A percentile compares a stretch with the other conserved stretches of the same genome.
Evolutionary conservation across 2,888 invertebrate genomes (phyloP).

Genomic region (Hyposoter didymator): DNA sequence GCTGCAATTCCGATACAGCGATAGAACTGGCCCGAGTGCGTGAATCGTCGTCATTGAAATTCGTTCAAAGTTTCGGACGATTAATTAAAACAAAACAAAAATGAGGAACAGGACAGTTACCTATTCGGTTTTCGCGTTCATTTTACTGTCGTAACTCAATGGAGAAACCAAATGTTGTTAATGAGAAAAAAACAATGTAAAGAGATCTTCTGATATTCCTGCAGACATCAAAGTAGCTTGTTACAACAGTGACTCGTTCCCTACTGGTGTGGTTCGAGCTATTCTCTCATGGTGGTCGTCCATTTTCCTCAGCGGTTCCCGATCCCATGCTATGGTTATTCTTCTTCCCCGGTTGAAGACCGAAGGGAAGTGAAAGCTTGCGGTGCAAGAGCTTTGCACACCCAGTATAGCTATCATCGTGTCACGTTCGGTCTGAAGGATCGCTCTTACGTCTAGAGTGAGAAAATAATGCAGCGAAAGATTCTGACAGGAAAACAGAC

Average conservation of each 20-base stretch:
- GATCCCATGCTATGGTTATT: conserved; percentile 25
- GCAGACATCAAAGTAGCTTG: neutral
- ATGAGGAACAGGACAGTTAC: neutral
- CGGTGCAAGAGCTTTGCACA: conserved; percentile 45
- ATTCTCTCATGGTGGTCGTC: conserved; percentile 15
- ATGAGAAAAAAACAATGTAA: neutral
- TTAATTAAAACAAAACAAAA: neutral
- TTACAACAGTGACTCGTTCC: neutral
- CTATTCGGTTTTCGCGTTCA: neutral
- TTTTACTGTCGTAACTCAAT: neutral
- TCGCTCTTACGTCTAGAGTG: conserved; percentile 51
- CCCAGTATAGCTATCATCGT: conserved; percentile 59
- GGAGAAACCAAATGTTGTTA: neutral
- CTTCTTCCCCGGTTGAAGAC: conserved; percentile 17
- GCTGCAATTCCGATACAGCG: neutral
- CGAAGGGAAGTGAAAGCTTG: conserved; percentile 8
- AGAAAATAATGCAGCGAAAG: conserved; percentile 49
- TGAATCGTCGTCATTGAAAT: neutral
- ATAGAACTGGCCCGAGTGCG: neutral
- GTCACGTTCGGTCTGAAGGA: conserved; percentile 65
- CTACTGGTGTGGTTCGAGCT: neutral
- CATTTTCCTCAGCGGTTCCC: conserved; percentile 11
- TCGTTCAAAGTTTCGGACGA: neutral
- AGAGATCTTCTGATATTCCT: neutral
- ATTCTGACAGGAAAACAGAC: conserved; percentile 25